Base-by-base conservation (phyloP, 2,797 vertebrate genomes). In the Amniataba percoides region DNA sequence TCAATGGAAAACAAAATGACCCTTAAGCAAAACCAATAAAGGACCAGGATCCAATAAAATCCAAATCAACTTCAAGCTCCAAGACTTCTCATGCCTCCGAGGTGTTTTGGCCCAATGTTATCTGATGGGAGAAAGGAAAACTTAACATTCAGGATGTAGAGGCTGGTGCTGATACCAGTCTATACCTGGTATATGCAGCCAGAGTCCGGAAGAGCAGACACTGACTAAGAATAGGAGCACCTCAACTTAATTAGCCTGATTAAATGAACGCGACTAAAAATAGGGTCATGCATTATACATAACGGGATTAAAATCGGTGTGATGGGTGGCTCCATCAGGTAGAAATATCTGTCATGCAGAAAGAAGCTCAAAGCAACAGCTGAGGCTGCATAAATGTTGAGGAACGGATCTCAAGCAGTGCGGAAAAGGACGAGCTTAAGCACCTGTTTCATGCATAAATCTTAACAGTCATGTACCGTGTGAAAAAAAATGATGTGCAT, bases 181-280 rank as follows among this genome's bases (percentile, higher is more conserved):
- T 16, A 75, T 62, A 86, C 75, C 25, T 61, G 42, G 56, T 34
- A 43, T 39, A 53, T 56, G 39, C 10, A n/a, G 23, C 36, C 40
- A 34, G 40, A 82, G 77, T 49, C 49, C 21, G 64, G 72, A 74
- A 21, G 58, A 70, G 67, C 78, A 76, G 62, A 62, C 51, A 7
- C n/a, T 5, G 23, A 46, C 76, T 81, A 83, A 85, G 74, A 89
- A 85, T 71, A 89, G 77, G 12, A 23, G 56, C 70, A 68, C 56
- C 75, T 79, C 64, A 39, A 78, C 45, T 74, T 78, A 87, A 89
- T 92, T 88, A 88, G 68, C 58, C 68, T 78, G 73, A 88, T 83
- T 78, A 81, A 91, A 86, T 79, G 57, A 88, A 74, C 0, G 9
- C 23, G 80, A 69, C 78, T 87, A 89, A 86, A 90, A 90, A 91